Conservation (phyloP, 2,113 vertebrate genomes). For the Prietella phreatophila region DNA sequence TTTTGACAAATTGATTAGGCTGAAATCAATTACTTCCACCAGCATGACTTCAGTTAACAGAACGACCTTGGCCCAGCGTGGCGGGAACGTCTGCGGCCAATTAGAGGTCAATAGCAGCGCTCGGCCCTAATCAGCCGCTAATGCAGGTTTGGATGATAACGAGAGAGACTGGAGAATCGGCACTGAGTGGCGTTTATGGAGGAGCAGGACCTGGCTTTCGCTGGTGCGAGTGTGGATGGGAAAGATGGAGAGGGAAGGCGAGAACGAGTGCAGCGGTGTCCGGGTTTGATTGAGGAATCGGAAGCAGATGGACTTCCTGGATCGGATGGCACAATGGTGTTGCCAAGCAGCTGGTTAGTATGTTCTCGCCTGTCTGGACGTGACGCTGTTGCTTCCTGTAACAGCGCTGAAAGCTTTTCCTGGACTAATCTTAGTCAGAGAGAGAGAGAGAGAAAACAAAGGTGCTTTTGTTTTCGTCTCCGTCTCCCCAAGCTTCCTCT, state of each 20-base stretch:
- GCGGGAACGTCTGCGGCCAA: neutral
- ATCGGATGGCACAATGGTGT: neutral
- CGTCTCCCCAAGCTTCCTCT: conserved; percentile 38
- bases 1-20: neutral
- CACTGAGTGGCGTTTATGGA: neutral
- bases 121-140: neutral
- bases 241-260: neutral
- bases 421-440: conserved; percentile 39
- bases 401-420: neutral
- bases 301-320: conserved; percentile 19
- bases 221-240: neutral
- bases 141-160: neutral
- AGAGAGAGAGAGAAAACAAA: conserved; percentile 30
- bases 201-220: neutral
- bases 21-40: neutral
- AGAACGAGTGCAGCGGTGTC: neutral
- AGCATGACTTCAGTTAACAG: neutral
- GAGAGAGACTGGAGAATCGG: neutral
- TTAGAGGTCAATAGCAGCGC: neutral
- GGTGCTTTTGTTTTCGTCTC: conserved; percentile 36
- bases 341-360: conserved; percentile 3
- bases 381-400: neutral
- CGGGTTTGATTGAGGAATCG: neutral
- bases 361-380: neutral
- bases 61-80: neutral